Evolutionary conservation across 2,113 vertebrate species (phyloP).

Genomic region (Colistium nudipinnis): DNA sequence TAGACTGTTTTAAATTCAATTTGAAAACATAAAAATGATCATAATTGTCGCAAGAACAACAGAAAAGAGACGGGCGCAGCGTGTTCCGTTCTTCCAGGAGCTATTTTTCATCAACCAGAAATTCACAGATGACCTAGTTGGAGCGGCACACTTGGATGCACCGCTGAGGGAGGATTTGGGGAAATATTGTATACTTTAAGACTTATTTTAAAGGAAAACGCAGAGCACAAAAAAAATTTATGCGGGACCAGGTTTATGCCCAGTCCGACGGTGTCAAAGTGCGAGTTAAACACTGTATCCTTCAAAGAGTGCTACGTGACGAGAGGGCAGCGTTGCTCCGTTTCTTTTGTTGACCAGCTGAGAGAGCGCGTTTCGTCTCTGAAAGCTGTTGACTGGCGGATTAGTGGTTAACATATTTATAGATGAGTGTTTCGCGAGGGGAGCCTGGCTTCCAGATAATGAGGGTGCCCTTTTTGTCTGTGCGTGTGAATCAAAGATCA

Average conservation of each 20-base stretch:
- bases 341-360: conserved; percentile 47
- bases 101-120: conserved; percentile 36
- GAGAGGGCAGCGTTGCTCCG: conserved; percentile 39
- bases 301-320: conserved; percentile 39
- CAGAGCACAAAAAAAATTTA: conserved; percentile 2
- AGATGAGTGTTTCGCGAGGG: conserved; percentile 59
- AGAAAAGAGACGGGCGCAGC: conserved; percentile 22
- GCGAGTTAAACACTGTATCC: conserved; percentile 50
- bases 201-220: conserved; percentile 21
- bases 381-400: conserved; percentile 59
- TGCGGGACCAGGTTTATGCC: conserved; percentile 9
- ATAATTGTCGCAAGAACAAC: conserved; percentile 22
- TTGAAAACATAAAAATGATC: conserved; percentile 31
- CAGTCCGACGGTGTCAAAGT: conserved; percentile 35
- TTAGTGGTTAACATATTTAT: conserved; percentile 73
- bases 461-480: conserved; percentile 56
- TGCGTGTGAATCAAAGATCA: conserved; percentile 61
- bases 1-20: conserved; percentile 31
- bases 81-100: conserved; percentile 20
- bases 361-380: conserved; percentile 45
- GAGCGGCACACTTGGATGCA: conserved; percentile 30
- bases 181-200: conserved; percentile 24
- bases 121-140: conserved; percentile 68
- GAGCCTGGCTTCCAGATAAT: conserved; percentile 69
- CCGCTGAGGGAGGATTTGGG: conserved; percentile 30